Conservation (phyloP, 2,113 vertebrate genomes). For the Corythaeola cristata region DNA sequence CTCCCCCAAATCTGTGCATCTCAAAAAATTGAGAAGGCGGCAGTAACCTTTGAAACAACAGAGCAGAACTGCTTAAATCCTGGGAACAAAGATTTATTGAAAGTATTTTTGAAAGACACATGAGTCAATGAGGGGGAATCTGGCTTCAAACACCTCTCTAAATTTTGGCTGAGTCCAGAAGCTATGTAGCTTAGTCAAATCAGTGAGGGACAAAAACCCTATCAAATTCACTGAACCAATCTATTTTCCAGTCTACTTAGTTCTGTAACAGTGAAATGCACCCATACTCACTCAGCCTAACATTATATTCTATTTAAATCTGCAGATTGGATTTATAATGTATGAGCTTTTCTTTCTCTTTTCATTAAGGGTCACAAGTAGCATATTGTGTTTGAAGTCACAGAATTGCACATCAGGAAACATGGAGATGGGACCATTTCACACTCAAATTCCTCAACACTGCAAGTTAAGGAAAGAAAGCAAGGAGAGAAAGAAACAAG, state of each 20-base stretch:
- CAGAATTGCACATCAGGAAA: not conserved
- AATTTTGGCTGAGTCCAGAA: not conserved
- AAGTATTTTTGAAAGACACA: not conserved
- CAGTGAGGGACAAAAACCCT: not conserved
- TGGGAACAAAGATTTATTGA: not conserved
- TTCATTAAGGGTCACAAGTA: not conserved
- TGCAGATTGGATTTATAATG: not conserved
- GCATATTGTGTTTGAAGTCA: not conserved
- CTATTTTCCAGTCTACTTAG: not conserved
- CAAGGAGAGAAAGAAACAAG: not conserved
- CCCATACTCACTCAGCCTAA: not conserved
- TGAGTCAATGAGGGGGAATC: not conserved
- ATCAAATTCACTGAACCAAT: not conserved
- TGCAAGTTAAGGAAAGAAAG: not conserved
- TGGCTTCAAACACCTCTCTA: not conserved
- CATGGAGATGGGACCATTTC: not conserved
- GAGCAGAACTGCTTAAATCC: not conserved
- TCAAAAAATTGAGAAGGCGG: not conserved
- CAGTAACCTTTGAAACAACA: not conserved
- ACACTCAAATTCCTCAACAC: not conserved
- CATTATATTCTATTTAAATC: not conserved
- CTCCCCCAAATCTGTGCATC: not conserved
- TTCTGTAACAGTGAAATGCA: not conserved
- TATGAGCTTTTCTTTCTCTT: not conserved
- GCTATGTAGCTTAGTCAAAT: not conserved